phyloP scores from a whole-genome alignment of 2,888 invertebrate species.

The Branchellion lobata region DNA sequence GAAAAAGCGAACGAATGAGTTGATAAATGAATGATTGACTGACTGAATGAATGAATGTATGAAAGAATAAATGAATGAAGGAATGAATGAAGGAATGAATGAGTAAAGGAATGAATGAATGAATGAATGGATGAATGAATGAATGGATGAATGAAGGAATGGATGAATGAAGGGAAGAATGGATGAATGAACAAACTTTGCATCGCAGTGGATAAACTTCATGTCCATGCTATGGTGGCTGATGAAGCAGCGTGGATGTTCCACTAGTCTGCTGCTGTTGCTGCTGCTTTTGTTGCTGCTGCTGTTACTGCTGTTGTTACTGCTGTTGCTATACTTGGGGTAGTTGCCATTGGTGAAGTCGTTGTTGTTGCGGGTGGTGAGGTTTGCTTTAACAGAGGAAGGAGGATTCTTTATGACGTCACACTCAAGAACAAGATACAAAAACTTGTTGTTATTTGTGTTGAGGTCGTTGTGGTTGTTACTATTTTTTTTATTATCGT shows the following conservation, averaged over 20 bases:
- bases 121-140: too few relatives aligned
- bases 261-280: slow-evolving; percentile 85
- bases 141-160: too few relatives aligned
- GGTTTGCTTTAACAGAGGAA: slow-evolving; percentile 72
- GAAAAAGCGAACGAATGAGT: too few relatives aligned
- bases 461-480: neutral
- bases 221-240: slow-evolving; percentile 88
- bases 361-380: slow-evolving; percentile 81
- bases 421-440: slow-evolving; percentile 29
- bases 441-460: neutral
- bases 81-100: too few relatives aligned
- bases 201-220: slow-evolving; percentile 84
- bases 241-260: slow-evolving; percentile 84
- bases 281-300: slow-evolving; percentile 84
- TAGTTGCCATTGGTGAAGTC: too few relatives aligned
- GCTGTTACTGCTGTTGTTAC: slow-evolving; percentile 81
- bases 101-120: too few relatives aligned
- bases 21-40: too few relatives aligned
- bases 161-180: too few relatives aligned
- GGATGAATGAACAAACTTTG: neutral
- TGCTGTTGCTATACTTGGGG: slow-evolving; percentile 69
- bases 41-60: too few relatives aligned
- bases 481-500: neutral
- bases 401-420: slow-evolving; percentile 19
- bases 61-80: too few relatives aligned